Evolutionary conservation across 2,888 invertebrate genomes (phyloP).

Genomic region (Gibbula magus): DNA sequence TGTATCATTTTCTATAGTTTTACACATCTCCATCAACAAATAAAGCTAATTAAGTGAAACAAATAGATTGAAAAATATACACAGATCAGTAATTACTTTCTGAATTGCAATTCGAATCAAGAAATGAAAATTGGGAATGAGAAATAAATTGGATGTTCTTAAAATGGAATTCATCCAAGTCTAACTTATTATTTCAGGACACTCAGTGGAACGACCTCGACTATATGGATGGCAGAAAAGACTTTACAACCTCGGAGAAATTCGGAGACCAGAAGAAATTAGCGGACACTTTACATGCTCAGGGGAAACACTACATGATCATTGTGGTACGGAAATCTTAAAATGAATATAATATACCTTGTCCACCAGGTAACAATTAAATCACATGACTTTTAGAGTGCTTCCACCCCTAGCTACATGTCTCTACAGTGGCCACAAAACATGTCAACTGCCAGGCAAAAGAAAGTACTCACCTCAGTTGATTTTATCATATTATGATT

Average conservation of each 20-base stretch:
- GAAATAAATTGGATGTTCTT: no score
- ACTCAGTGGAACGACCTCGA: slow-evolving; percentile 66
- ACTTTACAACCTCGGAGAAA: slow-evolving; percentile 57
- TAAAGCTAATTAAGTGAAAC: no score
- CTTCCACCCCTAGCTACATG: background rate
- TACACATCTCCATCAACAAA: no score
- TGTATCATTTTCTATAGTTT: no score
- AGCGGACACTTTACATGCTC: slow-evolving; percentile 50
- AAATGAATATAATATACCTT: background rate
- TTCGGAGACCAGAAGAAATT: slow-evolving; percentile 59
- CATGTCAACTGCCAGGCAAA: no score
- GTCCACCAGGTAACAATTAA: background rate
- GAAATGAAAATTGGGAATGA: no score
- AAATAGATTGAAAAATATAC: no score
- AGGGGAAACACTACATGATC: slow-evolving; percentile 60
- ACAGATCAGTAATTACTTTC: no score
- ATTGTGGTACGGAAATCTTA: slow-evolving; percentile 47
- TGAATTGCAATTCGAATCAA: no score
- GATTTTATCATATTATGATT: no score
- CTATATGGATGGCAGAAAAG: slow-evolving; percentile 52
- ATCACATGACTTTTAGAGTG: background rate
- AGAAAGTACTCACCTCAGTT: no score
- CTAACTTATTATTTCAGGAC: slow-evolving; percentile 43
- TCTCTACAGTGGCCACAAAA: background rate
- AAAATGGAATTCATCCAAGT: no score